Percentiles rank a stretch among this genome's conserved stretches.
Evolutionary conservation across 92 coral and sea anemone genomes (phyloP).

Genomic region (Paramuricea clavata): DNA sequence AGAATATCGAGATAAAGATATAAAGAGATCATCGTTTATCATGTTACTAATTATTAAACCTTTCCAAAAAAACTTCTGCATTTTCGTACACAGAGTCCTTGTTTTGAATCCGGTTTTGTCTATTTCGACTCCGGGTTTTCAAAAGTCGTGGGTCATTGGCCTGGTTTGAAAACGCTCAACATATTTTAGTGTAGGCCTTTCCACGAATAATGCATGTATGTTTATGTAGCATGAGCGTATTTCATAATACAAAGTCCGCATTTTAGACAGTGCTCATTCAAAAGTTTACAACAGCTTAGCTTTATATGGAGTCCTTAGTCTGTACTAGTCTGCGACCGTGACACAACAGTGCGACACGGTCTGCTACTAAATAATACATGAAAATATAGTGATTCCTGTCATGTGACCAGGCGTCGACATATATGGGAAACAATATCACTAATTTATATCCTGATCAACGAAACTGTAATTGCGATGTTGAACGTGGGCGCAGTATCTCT

Average conservation of each 20-base stretch:
- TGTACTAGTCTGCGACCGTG: too few species aligned
- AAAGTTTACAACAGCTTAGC: neutral
- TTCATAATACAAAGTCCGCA: slow-evolving; percentile 4
- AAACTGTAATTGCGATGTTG: neutral
- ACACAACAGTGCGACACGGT: too few species aligned
- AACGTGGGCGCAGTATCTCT: neutral
- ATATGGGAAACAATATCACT: neutral
- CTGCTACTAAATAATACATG: neutral
- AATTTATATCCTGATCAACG: neutral
- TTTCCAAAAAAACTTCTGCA: too few species aligned
- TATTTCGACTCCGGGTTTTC: too few species aligned
- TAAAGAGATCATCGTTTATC: too few species aligned
- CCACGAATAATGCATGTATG: neutral
- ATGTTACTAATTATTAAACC: too few species aligned
- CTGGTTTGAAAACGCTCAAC: too few species aligned
- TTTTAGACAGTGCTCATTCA: slow-evolving; percentile 16
- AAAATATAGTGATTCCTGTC: slow-evolving; percentile 10
- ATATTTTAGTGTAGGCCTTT: too few species aligned
- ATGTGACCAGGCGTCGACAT: slow-evolving; percentile 19
- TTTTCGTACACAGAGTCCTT: too few species aligned
- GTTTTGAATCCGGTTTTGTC: too few species aligned
- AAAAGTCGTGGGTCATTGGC: too few species aligned
- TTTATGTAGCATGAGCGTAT: neutral
- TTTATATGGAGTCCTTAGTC: neutral
- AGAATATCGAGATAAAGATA: too few species aligned